A percentile compares a stretch with the other conserved stretches of the same genome.
phyloP scores from a whole-genome alignment of 2,888 invertebrate species.

The Chymomyza procnemis region DNA sequence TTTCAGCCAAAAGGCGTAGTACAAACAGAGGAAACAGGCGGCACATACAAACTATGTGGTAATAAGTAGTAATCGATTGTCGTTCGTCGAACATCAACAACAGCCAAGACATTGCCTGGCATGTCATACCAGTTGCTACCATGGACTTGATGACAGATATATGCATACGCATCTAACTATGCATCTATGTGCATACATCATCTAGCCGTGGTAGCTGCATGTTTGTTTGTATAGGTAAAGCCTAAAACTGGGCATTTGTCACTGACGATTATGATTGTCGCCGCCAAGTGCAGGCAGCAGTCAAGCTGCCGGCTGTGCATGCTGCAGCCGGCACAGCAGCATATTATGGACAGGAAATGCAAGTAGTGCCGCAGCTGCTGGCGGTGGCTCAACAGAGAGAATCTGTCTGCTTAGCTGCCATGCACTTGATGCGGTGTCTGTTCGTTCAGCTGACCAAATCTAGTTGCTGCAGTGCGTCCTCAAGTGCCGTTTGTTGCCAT shows the following conservation, averaged over 20 bases:
- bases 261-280: constrained; percentile 65
- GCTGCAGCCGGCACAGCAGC: background rate
- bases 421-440: too few relatives aligned
- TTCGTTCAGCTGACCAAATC: background rate
- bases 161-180: background rate
- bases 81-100: too few relatives aligned
- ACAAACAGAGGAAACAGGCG: background rate
- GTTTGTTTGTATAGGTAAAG: background rate
- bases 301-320: background rate
- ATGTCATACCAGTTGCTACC: background rate
- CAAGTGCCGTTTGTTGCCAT: background rate
- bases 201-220: background rate
- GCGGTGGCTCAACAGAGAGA: background rate
- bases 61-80: background rate
- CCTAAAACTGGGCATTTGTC: constrained; percentile 42
- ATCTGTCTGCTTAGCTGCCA: background rate
- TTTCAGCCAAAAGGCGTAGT: background rate
- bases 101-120: background rate
- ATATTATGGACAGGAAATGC: constrained; percentile 9
- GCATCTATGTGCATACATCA: too few relatives aligned
- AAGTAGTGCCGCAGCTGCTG: background rate
- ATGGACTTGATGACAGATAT: background rate
- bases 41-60: constrained; percentile 6
- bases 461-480: background rate
- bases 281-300: constrained; percentile 37